phyloP scores from a whole-genome alignment of 2,888 invertebrate genomes.

The Hemicrepidius hirtus region DNA sequence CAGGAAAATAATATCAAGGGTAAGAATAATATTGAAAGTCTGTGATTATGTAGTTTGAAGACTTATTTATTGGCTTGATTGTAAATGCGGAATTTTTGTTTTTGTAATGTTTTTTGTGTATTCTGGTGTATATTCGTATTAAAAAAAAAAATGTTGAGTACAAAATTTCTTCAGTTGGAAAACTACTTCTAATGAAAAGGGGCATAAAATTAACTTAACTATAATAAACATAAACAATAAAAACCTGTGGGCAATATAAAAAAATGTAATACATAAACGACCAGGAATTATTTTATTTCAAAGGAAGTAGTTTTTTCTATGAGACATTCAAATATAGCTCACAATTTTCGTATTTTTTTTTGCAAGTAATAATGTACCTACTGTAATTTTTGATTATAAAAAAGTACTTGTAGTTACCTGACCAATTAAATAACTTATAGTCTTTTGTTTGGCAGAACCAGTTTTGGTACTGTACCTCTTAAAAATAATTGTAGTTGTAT shows the following conservation, averaged over 20 bases:
- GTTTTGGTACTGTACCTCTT: background rate
- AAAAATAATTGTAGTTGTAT: constrained; percentile 18
- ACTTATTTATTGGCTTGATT: constrained; percentile 20
- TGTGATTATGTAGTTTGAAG: constrained; percentile 41
- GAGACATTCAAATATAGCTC: background rate
- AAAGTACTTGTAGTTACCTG: constrained; percentile 20
- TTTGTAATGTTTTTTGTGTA: background rate
- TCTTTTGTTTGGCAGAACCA: background rate
- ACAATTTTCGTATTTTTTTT: background rate
- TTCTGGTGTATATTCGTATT: background rate
- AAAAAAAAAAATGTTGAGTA: no score
- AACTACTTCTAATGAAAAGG: no score
- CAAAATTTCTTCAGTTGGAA: no score
- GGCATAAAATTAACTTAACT: no score
- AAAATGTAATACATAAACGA: no score
- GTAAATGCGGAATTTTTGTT: background rate
- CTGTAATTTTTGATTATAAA: background rate
- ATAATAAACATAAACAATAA: no score
- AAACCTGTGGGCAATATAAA: no score
- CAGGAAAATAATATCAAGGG: constrained; percentile 4
- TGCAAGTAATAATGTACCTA: background rate
- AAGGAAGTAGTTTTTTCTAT: no score
- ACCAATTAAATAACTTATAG: constrained; percentile 4
- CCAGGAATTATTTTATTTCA: no score
- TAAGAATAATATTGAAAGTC: constrained; percentile 37